A percentile compares a stretch with the other conserved stretches of the same genome.
phyloP scores from a whole-genome alignment of 2,113 vertebrate genomes.

The Prolemur simus region DNA sequence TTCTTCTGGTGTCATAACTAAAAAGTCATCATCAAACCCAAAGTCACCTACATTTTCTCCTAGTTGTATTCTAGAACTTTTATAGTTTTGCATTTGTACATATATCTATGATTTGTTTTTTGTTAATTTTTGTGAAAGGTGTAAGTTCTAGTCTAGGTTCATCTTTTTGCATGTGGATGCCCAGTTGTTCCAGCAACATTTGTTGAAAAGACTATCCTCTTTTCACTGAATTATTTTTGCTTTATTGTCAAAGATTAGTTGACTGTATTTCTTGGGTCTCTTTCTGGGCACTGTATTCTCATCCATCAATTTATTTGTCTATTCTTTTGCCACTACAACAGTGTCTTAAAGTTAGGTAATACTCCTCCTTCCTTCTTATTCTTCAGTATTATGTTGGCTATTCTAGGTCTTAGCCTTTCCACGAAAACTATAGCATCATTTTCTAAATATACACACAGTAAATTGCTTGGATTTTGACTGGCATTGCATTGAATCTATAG shows the following conservation, averaged over 20 bases:
- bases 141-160: neutral
- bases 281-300: neutral
- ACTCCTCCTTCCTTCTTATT: neutral
- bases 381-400: neutral
- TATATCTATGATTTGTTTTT: neutral
- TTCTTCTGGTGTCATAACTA: neutral
- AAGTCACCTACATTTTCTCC: neutral
- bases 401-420: neutral
- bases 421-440: neutral
- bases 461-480: neutral
- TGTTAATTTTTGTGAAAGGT: neutral
- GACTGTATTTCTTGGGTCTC: neutral
- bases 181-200: neutral
- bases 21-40: neutral
- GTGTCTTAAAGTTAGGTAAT: neutral
- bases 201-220: neutral
- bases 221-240: neutral
- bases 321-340: neutral
- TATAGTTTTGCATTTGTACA: neutral
- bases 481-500: neutral
- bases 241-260: neutral
- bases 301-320: neutral
- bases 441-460: neutral
- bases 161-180: neutral
- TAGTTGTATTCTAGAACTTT: neutral